These are phyloP conservation scores for Strix aluco DNA, from an alignment of 2,113 vertebrate species.

Conservation along the genomic window DNA sequence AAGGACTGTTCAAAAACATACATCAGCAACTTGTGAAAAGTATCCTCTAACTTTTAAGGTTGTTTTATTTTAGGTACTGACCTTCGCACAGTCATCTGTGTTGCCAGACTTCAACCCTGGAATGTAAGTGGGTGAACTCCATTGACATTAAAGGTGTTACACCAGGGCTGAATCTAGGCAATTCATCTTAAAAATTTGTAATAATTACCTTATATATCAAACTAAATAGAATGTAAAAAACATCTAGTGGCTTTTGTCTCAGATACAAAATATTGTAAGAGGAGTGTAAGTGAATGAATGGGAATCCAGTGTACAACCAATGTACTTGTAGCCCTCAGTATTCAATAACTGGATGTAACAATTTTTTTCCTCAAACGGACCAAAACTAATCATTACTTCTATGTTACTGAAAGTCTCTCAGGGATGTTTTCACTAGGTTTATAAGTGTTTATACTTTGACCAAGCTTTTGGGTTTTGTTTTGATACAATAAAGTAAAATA, in stretches of 20 bases:
- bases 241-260: not conserved
- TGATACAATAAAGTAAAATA: not conserved
- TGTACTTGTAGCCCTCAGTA: not conserved
- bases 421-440: constrained; percentile 41
- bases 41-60: not conserved
- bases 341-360: not conserved
- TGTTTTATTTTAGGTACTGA: not conserved
- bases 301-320: not conserved
- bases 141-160: not conserved
- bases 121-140: not conserved
- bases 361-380: not conserved
- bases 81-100: not conserved
- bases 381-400: not conserved
- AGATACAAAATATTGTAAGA: not conserved
- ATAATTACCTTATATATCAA: not conserved
- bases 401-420: constrained; percentile 37
- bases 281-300: not conserved
- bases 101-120: not conserved
- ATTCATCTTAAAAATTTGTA: not conserved
- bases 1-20: not conserved
- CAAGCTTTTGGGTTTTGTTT: constrained; percentile 6
- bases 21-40: not conserved
- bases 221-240: not conserved
- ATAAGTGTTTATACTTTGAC: constrained; percentile 15
- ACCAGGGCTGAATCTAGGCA: not conserved